Evolutionary conservation across 2,113 vertebrate species (phyloP).

Genomic region (Phylloscopus trochilus): DNA sequence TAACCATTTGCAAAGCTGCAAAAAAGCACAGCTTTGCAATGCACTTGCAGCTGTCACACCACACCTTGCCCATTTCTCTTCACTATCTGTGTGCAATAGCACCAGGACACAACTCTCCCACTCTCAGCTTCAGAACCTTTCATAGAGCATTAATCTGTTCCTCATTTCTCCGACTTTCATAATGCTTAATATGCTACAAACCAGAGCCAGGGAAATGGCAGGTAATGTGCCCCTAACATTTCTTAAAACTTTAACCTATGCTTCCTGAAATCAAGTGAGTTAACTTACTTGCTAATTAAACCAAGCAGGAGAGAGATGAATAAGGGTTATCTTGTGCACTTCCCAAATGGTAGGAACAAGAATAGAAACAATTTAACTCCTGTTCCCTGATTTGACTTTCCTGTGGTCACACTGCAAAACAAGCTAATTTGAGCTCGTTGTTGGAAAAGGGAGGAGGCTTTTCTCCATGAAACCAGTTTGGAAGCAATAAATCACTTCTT

Average conservation of each 20-base stretch:
- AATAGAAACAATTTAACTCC: background rate
- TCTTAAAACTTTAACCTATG: background rate
- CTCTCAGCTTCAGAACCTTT: background rate
- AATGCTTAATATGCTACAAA: background rate
- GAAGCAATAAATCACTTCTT: background rate
- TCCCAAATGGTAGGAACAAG: background rate
- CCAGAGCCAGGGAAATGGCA: background rate
- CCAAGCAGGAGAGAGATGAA: background rate
- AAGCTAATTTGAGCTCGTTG: background rate
- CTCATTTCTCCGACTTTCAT: background rate
- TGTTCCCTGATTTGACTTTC: background rate
- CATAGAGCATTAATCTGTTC: background rate
- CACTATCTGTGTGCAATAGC: fast-evolving
- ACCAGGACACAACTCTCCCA: background rate
- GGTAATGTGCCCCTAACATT: fast-evolving
- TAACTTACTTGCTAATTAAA: background rate
- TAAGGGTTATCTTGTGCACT: background rate
- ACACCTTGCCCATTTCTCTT: fast-evolving
- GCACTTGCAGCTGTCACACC: background rate
- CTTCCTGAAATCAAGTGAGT: background rate
- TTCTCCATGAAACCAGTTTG: background rate
- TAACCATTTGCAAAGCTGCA: background rate
- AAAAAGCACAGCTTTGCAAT: background rate
- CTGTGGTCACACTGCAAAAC: background rate
- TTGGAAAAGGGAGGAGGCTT: background rate